Percentiles rank a stretch among this genome's conserved stretches.
Evolutionary conservation across 2,797 vertebrate species (phyloP).

Genomic region (Fundulus diaphanus): DNA sequence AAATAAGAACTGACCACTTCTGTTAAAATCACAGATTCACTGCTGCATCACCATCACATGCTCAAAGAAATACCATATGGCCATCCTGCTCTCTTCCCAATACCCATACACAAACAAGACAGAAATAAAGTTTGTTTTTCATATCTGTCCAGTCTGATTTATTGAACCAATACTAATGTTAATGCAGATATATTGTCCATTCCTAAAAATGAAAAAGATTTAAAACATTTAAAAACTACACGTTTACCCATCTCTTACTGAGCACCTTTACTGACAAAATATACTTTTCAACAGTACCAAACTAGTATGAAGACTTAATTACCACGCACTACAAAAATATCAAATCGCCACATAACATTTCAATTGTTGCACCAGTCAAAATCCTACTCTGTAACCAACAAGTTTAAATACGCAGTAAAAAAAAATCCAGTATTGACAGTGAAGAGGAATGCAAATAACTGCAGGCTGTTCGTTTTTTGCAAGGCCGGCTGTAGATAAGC

Average conservation of each 20-base stretch:
- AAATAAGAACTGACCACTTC: neutral
- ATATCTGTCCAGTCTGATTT: no score
- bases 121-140: neutral
- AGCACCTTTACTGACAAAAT: neutral
- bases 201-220: neutral
- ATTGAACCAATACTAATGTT: neutral
- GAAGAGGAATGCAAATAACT: neutral
- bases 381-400: neutral
- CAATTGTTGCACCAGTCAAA: neutral
- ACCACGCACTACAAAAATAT: neutral
- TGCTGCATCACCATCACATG: neutral
- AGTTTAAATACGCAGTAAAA: neutral
- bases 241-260: neutral
- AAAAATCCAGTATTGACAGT: neutral
- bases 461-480: neutral
- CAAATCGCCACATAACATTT: neutral
- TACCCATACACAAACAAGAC: neutral
- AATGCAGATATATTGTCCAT: neutral
- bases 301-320: neutral
- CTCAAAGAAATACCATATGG: neutral
- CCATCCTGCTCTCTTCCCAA: neutral
- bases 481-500: constrained; percentile 15
- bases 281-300: neutral
- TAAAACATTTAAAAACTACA: neutral
- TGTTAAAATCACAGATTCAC: neutral